Base-by-base conservation (phyloP, 2,113 vertebrate genomes). In the Trogon surrucura region DNA sequence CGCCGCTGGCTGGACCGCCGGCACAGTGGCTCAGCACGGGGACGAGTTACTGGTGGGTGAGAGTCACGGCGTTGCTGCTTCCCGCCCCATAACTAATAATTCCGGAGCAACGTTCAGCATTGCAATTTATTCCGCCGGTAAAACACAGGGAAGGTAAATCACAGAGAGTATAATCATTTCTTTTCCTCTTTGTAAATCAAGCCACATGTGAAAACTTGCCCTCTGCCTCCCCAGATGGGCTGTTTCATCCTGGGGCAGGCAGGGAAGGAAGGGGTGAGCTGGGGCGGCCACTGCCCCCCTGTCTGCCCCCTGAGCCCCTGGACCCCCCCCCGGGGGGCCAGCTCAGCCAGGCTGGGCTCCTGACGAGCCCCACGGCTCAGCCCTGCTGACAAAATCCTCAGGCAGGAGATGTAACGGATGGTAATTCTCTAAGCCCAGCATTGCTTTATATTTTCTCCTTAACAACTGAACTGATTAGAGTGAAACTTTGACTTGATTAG, bases 391-490 rank as follows among this genome's bases (percentile, higher is more conserved):
- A 67, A 18, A 26, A 36, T 45, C 77, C 67, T 54, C 70, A 8
- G 62, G 74, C 69, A 20, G 18, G 17, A 27, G 79, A 36, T 4
- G 1, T 73, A 60, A 84, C 7, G 74, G 83, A 25, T 11, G 38
- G 38, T 56, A 85, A 66, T 80, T 57, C 89, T 93, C 87, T 56
- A 3, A 23, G 72, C 51, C 47, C 70, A 77, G 91, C 89, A 41
- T 57, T 23, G 90, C 95, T 97, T 95, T 87, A 5, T 51, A 45
- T 92, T 96, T 88, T 66, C 62, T 38, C 88, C 88, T 66, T 85
- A 97, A 98, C 96, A 98, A 96, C 97, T 95, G 97, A 98, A 97
- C 96, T 98, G 98, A 98, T 98, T 96, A 97, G 97, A 95, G 94
- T 60, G 95, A 96, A 97, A 96, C 96, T 97, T 97, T 50, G 90